Evolutionary conservation across 2,888 invertebrate species (phyloP), one percentile per base, ranked within the genome.

Genomic region (Heliconius hortense): DNA sequence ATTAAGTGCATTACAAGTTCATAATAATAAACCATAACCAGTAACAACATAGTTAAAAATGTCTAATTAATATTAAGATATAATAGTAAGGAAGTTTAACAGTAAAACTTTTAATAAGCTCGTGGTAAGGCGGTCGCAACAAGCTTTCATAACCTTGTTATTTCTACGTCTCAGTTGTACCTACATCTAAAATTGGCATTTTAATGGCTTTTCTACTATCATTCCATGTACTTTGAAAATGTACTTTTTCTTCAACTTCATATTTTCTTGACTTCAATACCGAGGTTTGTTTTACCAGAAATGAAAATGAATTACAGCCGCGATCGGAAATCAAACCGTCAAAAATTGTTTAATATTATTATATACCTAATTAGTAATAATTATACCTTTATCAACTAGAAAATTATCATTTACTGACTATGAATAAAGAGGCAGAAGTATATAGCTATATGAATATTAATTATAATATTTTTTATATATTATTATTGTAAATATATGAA

Each of bases 81-180:
- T 39, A 66, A 67, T 60, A 64, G 56, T 75, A 70, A 71, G 64
- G 56, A 75, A 75, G 35, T 70, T 75, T 43, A 71, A 59, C 62
- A 56, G 76, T 56, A 43, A 64, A 76, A 73, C 72, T 73, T 73
- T 62, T 73, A 73, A 76, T 43, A 76, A 76, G 76, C 69, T 66
- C 56, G 63, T 69, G 69, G 68, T 56, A 76, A 76, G 67, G 72
- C 75, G 67, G 67, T 66, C 26, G 66, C 71, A 72, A 76, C 67
- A 71, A 48, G 75, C 72, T 63, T 72, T 76, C 75, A 21, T 26
- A 68, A 62, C 72, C 62, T 72, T 72, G 76, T 76, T 76, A 39
- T 66, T 39, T 35, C 15, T 35, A 24, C 24, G 39, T 66, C 24
- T 39, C 24, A 66, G 64, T 66, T 39, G 24, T 66, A 39, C 2